Evolutionary conservation across 37 sponge, comb jelly and placozoan genomes (phyloP), one percentile per base, ranked within the genome.

Genomic region (Axinella damicornis): DNA sequence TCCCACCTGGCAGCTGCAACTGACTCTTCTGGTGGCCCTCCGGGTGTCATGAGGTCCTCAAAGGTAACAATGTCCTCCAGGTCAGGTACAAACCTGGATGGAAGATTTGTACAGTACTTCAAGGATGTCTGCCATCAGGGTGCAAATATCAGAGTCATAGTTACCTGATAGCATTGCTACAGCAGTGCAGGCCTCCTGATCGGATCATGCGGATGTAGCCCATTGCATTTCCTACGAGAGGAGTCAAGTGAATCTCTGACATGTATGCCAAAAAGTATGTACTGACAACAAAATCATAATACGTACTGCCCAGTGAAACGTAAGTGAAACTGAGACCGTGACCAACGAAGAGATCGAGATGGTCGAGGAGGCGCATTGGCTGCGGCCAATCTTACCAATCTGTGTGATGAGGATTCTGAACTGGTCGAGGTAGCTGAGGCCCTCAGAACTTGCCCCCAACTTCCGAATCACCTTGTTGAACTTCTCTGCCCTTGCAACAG

Each of bases 131-230:
- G 11, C 63, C 27, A 5, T 61, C 27, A 61, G 5, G 27, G 11
- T 46, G 46, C 9, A 77, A 25, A 5, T 58, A 28, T 9, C 63
- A 81, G 11, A 12, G 54, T 37, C 55, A 69, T 35, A 78, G 71
- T 74, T 54, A 93, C 94, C 93, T 84, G 74, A 98, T 98, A 35
- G 99, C 99, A 82, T 83, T 88, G 73, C 95, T 93, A 65, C 94
- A 94, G 73, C 96, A 91, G 69, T 96, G 94, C 39, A 98, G 84
- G 15, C 99, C 99, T 67, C 99, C 99, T 38, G 99, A 98, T 31
- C 99, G 58, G 73, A 98, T 98, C 99, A 98, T 98, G 6, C 99
- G 77, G 57, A 98, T 95, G 85, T 98, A 98, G 33, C 99, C 99
- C 99, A 98, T 98, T 28, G 99, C 99, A 94, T 98, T 98, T 53